Evolutionary conservation across 2,797 vertebrate genomes (phyloP), one percentile per base, ranked within the genome.

Genomic region (Semotilus atromaculatus): DNA sequence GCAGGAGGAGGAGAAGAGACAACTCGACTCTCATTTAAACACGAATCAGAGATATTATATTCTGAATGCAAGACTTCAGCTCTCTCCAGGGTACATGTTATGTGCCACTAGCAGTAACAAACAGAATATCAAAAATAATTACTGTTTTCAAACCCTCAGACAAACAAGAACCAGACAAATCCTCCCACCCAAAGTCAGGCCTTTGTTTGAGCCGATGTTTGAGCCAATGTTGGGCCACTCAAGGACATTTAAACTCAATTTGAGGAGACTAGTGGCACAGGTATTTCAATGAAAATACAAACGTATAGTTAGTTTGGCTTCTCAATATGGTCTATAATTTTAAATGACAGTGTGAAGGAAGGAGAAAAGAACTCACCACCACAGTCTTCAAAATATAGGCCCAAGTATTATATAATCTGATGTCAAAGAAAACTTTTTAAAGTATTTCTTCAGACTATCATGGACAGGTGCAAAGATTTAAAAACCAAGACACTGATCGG

Each of bases 1-100:
- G 48, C 75, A 21, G 18, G 64, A 67, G 36, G 45, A 71, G 64
- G 48, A 75, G 21, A 67, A 43, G 48, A 53, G 60, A 80, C 48
- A 45, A 48, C 71, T 76, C 21, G 5, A 58, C 38, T 38, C 76
- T 29, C 36, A 45, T 76, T 74, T 64, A 66, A 72, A 60, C 23
- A 43, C 19, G 4, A 43, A 62, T 34, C 80, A n/a, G 21, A 62
- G 68, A 18, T 23, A n/a, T 73, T 48, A 34, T 31, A 62, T 62
- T 73, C 38, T 36, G 29, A 73, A 73, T n/a, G 8, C 13, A 62
- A 82, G 36, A 34, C 5, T 23, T 40, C n/a, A 31, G n/a, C 23
- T 53, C 11, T 71, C 7, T 55, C 60, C 40, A 18, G 18, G 11
- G 45, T 23, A 13, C 11, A n/a, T 62, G n/a, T 29, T 62, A 62